A percentile compares a stretch with the other conserved stretches of the same genome.
These are phyloP conservation scores for Eugnorisma glareosa DNA, from an alignment of 2,888 invertebrate species.

Conservation along the genomic window DNA sequence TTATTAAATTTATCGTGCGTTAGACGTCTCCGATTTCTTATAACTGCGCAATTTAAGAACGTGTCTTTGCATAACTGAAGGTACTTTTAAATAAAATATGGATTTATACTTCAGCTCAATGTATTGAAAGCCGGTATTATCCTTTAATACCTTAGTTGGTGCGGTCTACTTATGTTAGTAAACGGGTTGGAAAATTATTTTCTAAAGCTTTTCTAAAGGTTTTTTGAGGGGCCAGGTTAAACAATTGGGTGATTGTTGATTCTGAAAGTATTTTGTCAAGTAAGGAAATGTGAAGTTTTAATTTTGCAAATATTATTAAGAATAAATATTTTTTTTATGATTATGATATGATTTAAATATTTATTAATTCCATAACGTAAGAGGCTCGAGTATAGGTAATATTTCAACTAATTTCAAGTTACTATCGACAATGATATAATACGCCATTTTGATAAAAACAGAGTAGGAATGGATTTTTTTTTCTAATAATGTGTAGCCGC, in stretches of 20 bases:
- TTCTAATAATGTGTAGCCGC: too few relatives aligned
- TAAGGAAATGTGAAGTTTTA: constrained; percentile 2
- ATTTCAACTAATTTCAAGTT: too few relatives aligned
- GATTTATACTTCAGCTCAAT: constrained; percentile 24
- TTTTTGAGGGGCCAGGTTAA: not conserved
- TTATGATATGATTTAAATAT: too few relatives aligned
- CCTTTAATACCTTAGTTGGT: not conserved
- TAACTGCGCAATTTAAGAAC: constrained; percentile 15
- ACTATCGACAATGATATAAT: not conserved
- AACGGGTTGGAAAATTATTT: not conserved
- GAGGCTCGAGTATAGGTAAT: not conserved
- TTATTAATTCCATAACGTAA: too few relatives aligned
- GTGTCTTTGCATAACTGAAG: constrained; percentile 40
- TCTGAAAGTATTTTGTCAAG: not conserved
- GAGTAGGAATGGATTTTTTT: not conserved
- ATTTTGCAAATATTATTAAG: constrained; percentile 33
- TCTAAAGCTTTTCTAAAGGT: not conserved
- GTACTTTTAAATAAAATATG: constrained; percentile 10
- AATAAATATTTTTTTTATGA: too few relatives aligned
- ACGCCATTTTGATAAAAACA: not conserved
- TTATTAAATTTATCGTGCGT: not conserved
- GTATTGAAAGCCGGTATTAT: constrained; percentile 23
- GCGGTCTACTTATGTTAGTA: not conserved
- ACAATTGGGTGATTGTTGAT: not conserved
- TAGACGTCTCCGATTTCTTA: not conserved